These are phyloP conservation scores for Stratiomys singularior DNA, from an alignment of 2,888 invertebrate species.

Conservation along the genomic window DNA sequence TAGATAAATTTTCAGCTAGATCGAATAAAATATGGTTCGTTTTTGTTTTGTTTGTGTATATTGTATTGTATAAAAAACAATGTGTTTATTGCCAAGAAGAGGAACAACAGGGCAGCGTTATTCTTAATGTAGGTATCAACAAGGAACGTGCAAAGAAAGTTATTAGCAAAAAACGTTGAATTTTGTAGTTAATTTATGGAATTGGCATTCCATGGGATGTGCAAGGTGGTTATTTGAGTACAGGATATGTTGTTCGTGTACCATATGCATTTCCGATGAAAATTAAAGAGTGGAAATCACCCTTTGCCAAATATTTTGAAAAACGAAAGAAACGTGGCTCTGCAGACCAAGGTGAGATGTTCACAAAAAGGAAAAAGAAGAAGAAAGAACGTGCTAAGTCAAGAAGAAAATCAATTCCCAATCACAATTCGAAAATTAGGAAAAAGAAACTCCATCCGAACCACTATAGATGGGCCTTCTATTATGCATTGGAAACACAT, in stretches of 20 bases:
- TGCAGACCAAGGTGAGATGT: neutral
- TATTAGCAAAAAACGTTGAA: neutral
- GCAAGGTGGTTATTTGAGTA: constrained; percentile 30
- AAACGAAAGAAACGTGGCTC: neutral
- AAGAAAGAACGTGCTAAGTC: neutral
- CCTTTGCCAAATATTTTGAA: constrained; percentile 27
- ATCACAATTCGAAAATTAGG: neutral
- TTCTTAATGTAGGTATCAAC: constrained; percentile 20
- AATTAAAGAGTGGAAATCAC: constrained; percentile 32
- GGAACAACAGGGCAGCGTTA: neutral
- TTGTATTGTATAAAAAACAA: neutral
- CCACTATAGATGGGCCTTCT: constrained; percentile 72
- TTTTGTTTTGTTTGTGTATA: neutral
- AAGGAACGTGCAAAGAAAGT: neutral
- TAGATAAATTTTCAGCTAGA: neutral
- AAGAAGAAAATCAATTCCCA: neutral
- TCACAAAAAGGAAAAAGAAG: neutral
- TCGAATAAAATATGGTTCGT: neutral
- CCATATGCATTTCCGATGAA: constrained; percentile 33
- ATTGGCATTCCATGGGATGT: constrained; percentile 42
- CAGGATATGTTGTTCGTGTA: constrained; percentile 16
- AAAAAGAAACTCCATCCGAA: neutral
- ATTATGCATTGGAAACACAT: constrained; percentile 72
- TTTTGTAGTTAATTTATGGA: constrained; percentile 37
- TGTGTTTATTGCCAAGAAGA: constrained; percentile 17